A percentile compares a stretch with the other conserved stretches of the same genome.
These are phyloP conservation scores for Galerucella pusilla DNA, from an alignment of 2,888 invertebrate species.

Conservation along the genomic window DNA sequence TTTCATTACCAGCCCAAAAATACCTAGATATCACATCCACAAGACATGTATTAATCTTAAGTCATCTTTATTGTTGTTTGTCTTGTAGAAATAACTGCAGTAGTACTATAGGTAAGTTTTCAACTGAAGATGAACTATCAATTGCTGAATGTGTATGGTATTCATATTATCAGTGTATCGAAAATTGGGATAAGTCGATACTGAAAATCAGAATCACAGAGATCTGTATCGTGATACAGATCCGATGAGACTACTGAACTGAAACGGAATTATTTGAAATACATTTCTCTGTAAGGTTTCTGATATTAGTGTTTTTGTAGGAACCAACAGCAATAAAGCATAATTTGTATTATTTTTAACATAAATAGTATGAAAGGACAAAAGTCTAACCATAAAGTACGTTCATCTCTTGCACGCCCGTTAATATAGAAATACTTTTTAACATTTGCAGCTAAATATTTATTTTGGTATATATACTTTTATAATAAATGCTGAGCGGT, in stretches of 20 bases:
- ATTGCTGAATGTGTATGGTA: too few relatives aligned
- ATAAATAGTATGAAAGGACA: conserved; percentile 58
- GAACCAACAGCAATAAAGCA: conserved; percentile 62
- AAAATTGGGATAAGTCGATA: too few relatives aligned
- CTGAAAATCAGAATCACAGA: not conserved
- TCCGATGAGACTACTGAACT: not conserved
- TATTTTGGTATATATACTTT: conserved; percentile 55
- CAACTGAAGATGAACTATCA: not conserved
- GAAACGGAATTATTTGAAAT: not conserved
- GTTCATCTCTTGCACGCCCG: conserved; percentile 60
- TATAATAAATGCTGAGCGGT: conserved; percentile 65
- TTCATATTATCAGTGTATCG: too few relatives aligned
- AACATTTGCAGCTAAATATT: conserved; percentile 63
- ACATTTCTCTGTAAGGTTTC: not conserved
- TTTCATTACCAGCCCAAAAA: too few relatives aligned
- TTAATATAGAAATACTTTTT: conserved; percentile 64
- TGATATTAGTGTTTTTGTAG: conserved; percentile 24
- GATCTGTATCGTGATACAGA: not conserved
- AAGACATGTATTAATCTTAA: too few relatives aligned
- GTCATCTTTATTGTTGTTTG: too few relatives aligned
- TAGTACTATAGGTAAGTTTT: too few relatives aligned
- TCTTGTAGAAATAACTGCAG: too few relatives aligned
- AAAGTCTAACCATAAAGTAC: conserved; percentile 60
- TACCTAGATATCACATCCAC: too few relatives aligned
- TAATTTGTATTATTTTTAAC: conserved; percentile 54